Evolutionary conservation across 2,888 invertebrate genomes (phyloP), one percentile per base, ranked within the genome.

Genomic region (Teinopalpus imperialis): DNA sequence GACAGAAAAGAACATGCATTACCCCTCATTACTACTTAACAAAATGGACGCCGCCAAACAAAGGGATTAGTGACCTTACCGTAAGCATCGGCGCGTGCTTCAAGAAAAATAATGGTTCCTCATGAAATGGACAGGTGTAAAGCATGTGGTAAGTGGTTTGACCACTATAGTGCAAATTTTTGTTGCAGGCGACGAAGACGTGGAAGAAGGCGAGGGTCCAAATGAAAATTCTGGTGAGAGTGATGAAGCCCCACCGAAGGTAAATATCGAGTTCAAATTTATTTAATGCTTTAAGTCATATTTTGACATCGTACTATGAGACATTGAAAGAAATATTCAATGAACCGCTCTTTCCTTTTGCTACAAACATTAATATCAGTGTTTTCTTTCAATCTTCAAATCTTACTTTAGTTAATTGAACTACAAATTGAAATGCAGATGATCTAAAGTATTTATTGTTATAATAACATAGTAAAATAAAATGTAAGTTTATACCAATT

Each of bases 1-100:
- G 88, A 88, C 89, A 88, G 89, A 89, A 89, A 89, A 88, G 88
- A 87, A 86, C 91, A 91, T 91, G 90, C 91, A 91, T 90, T 85
- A 90, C 89, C 91, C 91, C 92, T 92, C 92, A 89, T 89, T 89
- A 89, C 83, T 85, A 92, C 92, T 92, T 92, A 91, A 92, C 92
- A 93, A 93, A 92, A 93, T 93, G 93, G 93, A 92, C 92, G 92
- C 91, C 91, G 90, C 91, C 92, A 91, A 92, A 92, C 92, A 92
- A 92, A 92, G 92, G 92, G 90, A 92, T 92, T 91, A 91, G 91
- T 91, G 91, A 89, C 81, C 82, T 85, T 86, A 81, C 82, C 79
- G 79, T 82, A 80, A 89, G 87, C 85, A 83, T 72, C 68, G n/a
- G 69, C 64, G 63, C 66, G 67, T 66, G 65, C 72, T 63, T 63